Percentiles rank a stretch among this genome's conserved stretches.
Conservation (phyloP, 2,888 invertebrate genomes). For the Lasius fuliginosus region DNA sequence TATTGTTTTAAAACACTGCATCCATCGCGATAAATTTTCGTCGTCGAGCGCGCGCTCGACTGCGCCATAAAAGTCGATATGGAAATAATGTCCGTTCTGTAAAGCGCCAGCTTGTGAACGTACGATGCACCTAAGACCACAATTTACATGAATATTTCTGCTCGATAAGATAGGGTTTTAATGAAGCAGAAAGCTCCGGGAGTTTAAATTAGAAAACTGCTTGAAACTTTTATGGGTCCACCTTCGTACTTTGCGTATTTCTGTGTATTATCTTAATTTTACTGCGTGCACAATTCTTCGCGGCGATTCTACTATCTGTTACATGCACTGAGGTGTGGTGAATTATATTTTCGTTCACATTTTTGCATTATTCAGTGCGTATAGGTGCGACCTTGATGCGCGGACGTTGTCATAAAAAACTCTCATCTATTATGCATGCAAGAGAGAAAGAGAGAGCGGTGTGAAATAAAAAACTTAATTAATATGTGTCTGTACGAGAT, state of each 20-base stretch:
- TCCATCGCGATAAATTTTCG: slow-evolving; percentile 45
- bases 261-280: slow-evolving; percentile 63
- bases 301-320: slow-evolving; percentile 61
- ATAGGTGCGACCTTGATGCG: slow-evolving; percentile 11
- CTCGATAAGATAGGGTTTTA: slow-evolving; percentile 62
- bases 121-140: slow-evolving; percentile 43
- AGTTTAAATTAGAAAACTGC: slow-evolving; percentile 72
- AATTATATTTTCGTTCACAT: slow-evolving; percentile 60
- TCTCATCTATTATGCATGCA: slow-evolving; percentile 48
- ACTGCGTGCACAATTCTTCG: slow-evolving; percentile 62
- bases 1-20: slow-evolving; percentile 51
- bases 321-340: slow-evolving; percentile 42
- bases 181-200: slow-evolving; percentile 62
- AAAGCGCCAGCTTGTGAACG: slow-evolving; percentile 40
- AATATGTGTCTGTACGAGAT: slow-evolving; percentile 40
- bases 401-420: slow-evolving; percentile 25
- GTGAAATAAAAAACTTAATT: slow-evolving; percentile 45
- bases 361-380: slow-evolving; percentile 54
- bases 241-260: slow-evolving; percentile 50
- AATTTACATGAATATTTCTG: slow-evolving; percentile 69
- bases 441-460: not conserved
- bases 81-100: slow-evolving; percentile 48
- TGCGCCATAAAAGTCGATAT: slow-evolving; percentile 48
- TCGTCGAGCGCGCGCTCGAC: slow-evolving; percentile 1
- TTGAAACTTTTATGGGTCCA: slow-evolving; percentile 67